phyloP scores from a whole-genome alignment of 1,140 invertebrate genomes.

The Anoplolepis gracilipes region DNA sequence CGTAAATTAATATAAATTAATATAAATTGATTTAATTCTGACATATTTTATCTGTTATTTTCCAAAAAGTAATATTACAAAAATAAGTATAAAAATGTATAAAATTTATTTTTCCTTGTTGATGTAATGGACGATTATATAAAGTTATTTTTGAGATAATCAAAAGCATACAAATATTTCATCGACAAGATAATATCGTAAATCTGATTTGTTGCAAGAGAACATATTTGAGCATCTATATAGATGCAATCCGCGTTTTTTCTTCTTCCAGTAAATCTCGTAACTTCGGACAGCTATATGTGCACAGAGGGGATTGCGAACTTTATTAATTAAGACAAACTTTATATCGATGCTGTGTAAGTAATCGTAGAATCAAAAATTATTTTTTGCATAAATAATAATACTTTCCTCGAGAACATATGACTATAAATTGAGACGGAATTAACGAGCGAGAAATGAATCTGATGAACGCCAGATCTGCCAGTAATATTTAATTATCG shows the following conservation, averaged over 20 bases:
- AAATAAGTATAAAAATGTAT: too few relatives aligned
- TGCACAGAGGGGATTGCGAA: neutral
- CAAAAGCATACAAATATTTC: neutral
- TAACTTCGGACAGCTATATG: neutral
- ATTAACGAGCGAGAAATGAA: neutral
- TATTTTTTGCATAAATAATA: conserved; percentile 11
- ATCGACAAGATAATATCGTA: neutral
- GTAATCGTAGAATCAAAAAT: conserved; percentile 23
- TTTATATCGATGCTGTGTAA: neutral
- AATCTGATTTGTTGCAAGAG: neutral
- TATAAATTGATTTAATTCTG: too few relatives aligned
- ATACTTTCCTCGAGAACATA: conserved; percentile 2
- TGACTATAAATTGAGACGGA: neutral
- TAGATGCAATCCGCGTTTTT: neutral
- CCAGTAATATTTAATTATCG: neutral
- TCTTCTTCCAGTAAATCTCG: neutral
- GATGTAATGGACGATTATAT: too few relatives aligned
- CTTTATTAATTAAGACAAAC: conserved; percentile 37
- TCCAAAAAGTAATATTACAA: too few relatives aligned
- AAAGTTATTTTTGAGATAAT: neutral
- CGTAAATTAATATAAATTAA: too few relatives aligned
- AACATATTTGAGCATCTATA: neutral
- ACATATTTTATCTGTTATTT: too few relatives aligned
- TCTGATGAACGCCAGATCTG: neutral
- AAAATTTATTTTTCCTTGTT: too few relatives aligned